Evolutionary conservation across 2,888 invertebrate species (phyloP).

Genomic region (Dermolepida albohirtum): DNA sequence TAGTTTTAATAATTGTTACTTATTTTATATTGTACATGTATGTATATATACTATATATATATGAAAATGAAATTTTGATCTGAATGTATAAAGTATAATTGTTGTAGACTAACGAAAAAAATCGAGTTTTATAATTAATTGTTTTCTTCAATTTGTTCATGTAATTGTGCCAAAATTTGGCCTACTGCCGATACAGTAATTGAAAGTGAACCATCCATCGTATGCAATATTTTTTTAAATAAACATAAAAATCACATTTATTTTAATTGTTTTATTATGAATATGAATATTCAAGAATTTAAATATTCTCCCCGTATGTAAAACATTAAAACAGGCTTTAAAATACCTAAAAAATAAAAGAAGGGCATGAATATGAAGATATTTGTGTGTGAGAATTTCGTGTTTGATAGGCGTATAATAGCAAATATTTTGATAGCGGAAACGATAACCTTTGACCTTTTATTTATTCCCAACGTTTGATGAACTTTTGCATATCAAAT

Average conservation of each 20-base stretch:
- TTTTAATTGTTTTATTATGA: conserved; percentile 5
- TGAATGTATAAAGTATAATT: conserved; percentile 19
- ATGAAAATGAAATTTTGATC: conserved; percentile 16
- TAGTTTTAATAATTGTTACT: background rate
- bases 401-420: no score
- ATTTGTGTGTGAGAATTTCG: no score
- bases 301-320: no score
- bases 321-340: no score
- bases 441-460: no score
- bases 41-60: conserved; percentile 24
- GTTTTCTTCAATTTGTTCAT: conserved; percentile 12
- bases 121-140: conserved; percentile 13
- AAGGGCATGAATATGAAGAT: no score
- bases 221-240: conserved; percentile 37
- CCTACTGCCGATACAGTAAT: conserved; percentile 17
- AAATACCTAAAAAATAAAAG: no score
- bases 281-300: background rate
- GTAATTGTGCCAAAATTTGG: conserved; percentile 28
- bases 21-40: conserved; percentile 19
- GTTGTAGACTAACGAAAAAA: conserved; percentile 11
- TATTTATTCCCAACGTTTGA: no score
- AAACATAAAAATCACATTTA: conserved; percentile 14
- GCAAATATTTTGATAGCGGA: no score
- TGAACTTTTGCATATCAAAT: no score
- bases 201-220: conserved; percentile 30